Evolutionary conservation across 2,888 invertebrate species (phyloP), one percentile per base, ranked within the genome.

Genomic region (Steinernema hermaphroditum): DNA sequence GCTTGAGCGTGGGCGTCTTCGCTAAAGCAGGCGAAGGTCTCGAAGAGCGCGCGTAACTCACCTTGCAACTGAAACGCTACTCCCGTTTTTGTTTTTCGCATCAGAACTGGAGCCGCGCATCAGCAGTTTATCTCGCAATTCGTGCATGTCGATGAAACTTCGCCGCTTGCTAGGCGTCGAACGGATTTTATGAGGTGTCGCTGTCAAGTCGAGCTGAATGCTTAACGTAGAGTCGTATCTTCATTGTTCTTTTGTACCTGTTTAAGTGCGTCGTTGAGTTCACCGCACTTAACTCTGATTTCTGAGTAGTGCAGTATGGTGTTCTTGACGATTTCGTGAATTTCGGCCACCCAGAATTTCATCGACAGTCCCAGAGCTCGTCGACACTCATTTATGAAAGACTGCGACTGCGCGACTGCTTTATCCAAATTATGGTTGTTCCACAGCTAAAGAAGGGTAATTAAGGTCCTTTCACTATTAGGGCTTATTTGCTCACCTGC

Each of bases 261-360:
- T 75, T 86, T 86, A 44, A 86, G 78, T 0, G 86, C 86, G 70
- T 86, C 86, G 74, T 86, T 86, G 22, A 86, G 76, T 70, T 86
- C 86, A 14, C 82, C 82, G 54, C 86, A 84, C 71, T 86, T 86
- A 19, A 82, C 80, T 6, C 86, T 79, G 34, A 86, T 81, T 75
- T 86, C 86, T 16, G 86, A 82, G 77, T 86, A 86, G 75, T 86
- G 84, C 14, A 86, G 76, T 54, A 86, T 86, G 16, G 86, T 86
- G 74, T 86, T 85, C 74, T 86, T 86, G 72, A 86, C 86, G 71
- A 86, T 86, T 72, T 86, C 86, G 75, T 86, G 86, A 24, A 86
- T 86, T 71, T 86, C 86, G 8, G 86, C 86, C 41, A 86, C 86
- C 86, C 86, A 86, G 80, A 86, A 86, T 71, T 86, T 86, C 86